Evolutionary conservation across 2,113 vertebrate genomes (phyloP).

Genomic region (Turnix velox): DNA sequence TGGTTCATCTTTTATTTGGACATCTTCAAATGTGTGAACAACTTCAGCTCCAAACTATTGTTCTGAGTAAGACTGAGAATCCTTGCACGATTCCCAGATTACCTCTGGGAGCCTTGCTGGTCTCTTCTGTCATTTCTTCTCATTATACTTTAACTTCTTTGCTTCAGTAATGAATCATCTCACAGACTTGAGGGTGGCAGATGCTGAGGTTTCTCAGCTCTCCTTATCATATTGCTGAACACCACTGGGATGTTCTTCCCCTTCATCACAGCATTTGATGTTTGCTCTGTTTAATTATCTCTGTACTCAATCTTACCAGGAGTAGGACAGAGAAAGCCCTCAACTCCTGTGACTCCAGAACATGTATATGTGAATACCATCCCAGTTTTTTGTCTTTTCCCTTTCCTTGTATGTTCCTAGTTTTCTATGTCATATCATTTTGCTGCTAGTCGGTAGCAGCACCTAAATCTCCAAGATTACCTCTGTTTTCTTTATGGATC

Average conservation of each 20-base stretch:
- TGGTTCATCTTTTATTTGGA: not conserved
- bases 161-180: not conserved
- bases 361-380: not conserved
- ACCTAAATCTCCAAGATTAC: not conserved
- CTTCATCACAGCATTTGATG: not conserved
- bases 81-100: not conserved
- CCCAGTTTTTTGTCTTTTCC: accelerated
- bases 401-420: not conserved
- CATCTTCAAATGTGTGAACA: not conserved
- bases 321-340: not conserved
- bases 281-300: not conserved
- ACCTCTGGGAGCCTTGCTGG: not conserved
- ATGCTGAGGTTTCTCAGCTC: not conserved
- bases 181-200: not conserved
- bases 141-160: not conserved
- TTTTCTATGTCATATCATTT: not conserved
- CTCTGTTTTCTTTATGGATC: not conserved
- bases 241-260: not conserved
- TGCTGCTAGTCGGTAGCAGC: not conserved
- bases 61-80: not conserved
- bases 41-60: not conserved
- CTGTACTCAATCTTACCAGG: not conserved
- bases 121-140: not conserved
- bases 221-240: not conserved
- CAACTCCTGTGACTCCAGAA: not conserved